Evolutionary conservation across 2,113 vertebrate genomes (phyloP), one percentile per base, ranked within the genome.

Genomic region (Oryzias celebensis): DNA sequence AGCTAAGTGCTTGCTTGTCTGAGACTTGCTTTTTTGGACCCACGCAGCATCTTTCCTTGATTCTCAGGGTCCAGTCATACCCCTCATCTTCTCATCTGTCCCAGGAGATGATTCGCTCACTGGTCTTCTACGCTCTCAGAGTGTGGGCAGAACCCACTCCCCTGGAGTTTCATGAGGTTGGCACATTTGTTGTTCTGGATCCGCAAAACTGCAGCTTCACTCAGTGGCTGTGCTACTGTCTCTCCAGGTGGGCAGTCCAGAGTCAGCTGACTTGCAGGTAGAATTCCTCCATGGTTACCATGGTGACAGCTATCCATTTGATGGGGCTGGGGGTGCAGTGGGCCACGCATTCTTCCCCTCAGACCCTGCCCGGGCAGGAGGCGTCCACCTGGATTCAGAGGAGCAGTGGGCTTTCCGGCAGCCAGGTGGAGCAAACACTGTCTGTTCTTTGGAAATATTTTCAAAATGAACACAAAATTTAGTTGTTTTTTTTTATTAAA

Each of bases 91-190:
- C 90, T 1, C 49, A 68, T 45, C 74, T 91, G 54, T 77, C 89
- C 42, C 75, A 81, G 49, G 91, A 92, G 62, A 92, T 46, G 0
- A 65, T 91, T 47, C 90, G 91, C 24, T 87, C 88, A 0, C 78
- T 93, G 60, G 87, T 91, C 44, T 91, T 87, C 75, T 92, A 92
- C 4, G 90, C 91, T 24, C 65, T 93, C 13, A 80, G 85, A 76
- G 90, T 92, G 24, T 88, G 84, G 87, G 74, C 84, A 0, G 85
- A 91, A 13, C 72, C 86, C 14, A 86, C 86, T 0, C 65, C 80
- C 1, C 78, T 90, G 74, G 87, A 88, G 22, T 91, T 93, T 51
- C 88, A 90, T 6, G 88, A 92, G 86, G 68, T 71, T 2, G 18
- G 6, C 14, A 3, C 31, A 42, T 51, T 28, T 5, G 14, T 52